Conservation (phyloP, 2,797 vertebrate genomes). For the Tamandua tetradactyla region DNA sequence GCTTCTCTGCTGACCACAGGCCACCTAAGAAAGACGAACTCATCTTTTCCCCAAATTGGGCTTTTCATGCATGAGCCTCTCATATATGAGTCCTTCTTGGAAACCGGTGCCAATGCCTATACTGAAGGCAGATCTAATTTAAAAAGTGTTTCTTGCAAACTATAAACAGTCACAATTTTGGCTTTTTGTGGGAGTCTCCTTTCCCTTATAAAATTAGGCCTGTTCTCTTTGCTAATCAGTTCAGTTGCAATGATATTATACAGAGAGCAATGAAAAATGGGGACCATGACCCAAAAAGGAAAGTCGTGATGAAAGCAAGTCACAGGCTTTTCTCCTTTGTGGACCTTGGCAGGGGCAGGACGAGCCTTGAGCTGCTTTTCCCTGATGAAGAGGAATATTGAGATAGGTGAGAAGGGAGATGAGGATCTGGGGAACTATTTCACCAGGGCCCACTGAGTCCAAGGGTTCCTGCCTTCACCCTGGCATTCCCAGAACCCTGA, state of each 20-base stretch:
- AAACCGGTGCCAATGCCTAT: neutral
- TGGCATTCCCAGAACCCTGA: neutral
- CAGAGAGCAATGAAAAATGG: conserved; percentile 42
- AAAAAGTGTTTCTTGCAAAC: conserved; percentile 55
- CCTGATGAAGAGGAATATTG: neutral
- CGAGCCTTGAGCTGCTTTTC: neutral
- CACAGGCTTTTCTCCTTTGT: neutral
- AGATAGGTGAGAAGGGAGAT: neutral
- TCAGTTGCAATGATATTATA: conserved; percentile 53
- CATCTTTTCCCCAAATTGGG: neutral
- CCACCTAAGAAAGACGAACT: neutral
- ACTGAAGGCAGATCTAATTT: conserved; percentile 45
- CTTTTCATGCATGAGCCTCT: neutral
- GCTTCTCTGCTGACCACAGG: neutral
- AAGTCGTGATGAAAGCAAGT: neutral
- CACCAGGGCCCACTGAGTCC: neutral
- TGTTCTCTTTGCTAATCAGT: conserved; percentile 37
- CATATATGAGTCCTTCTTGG: neutral
- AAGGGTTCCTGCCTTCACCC: neutral
- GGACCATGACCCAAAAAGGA: neutral
- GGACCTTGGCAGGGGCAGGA: neutral
- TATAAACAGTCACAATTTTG: conserved; percentile 66
- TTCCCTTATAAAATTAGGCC: conserved; percentile 51
- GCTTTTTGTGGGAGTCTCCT: conserved; percentile 52
- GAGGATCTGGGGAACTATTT: neutral